phyloP scores from a whole-genome alignment of 1,140 invertebrate species.

The Drosophila nebulosa region DNA sequence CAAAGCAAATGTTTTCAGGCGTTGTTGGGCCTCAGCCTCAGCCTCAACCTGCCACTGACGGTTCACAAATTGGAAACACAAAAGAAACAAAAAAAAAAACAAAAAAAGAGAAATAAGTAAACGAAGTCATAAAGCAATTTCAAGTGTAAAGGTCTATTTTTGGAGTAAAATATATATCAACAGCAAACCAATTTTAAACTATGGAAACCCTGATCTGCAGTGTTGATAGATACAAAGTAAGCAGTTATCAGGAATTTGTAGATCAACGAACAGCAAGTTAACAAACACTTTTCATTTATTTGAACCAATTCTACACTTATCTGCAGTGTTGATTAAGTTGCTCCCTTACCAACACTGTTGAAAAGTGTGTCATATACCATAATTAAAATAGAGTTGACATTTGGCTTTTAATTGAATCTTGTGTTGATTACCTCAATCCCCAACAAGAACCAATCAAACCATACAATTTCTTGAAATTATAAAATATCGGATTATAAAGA shows the following conservation, averaged over 20 bases:
- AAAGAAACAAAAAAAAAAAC: neutral
- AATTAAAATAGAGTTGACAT: no score
- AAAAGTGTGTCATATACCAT: no score
- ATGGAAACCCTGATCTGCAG: neutral
- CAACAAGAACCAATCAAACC: no score
- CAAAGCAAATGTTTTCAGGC: neutral
- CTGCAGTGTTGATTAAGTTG: no score
- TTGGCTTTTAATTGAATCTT: no score
- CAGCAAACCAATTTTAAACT: neutral
- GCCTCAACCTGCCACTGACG: neutral
- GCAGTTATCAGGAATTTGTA: no score
- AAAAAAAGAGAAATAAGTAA: neutral
- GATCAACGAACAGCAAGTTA: neutral
- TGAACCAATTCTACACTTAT: no score
- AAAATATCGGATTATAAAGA: no score
- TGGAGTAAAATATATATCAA: neutral
- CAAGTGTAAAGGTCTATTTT: neutral
- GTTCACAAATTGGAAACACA: neutral
- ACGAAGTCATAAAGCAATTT: neutral
- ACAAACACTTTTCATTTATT: neutral
- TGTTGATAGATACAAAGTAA: neutral
- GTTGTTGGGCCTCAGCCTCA: neutral
- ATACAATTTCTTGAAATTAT: no score
- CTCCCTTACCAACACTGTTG: no score
- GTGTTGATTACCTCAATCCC: no score